phyloP scores from a whole-genome alignment of 2,113 vertebrate genomes.

The Columbina picui region DNA sequence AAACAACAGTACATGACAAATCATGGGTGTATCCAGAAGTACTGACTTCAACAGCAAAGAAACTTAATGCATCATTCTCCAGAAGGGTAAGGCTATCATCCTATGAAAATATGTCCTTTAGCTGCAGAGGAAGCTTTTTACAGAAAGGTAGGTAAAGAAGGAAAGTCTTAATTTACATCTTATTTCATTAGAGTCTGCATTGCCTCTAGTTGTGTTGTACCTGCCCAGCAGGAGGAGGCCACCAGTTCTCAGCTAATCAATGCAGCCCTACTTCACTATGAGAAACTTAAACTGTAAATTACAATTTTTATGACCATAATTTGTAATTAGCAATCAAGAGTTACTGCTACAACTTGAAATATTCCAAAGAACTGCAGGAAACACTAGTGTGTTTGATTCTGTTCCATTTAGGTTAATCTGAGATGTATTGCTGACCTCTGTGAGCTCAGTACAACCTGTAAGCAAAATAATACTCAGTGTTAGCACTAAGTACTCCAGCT shows the following conservation, averaged over 20 bases:
- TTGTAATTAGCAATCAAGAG: constrained; percentile 5
- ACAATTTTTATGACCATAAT: not conserved
- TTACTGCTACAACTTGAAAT: not conserved
- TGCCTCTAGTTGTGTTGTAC: not conserved
- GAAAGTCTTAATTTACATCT: not conserved
- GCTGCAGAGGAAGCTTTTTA: not conserved
- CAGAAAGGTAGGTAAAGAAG: not conserved
- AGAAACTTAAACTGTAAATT: not conserved
- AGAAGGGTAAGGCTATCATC: not conserved
- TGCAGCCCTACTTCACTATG: not conserved
- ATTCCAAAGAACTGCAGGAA: not conserved
- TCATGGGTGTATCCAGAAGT: not conserved
- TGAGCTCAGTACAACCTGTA: not conserved
- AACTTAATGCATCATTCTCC: not conserved
- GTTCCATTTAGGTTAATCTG: not conserved
- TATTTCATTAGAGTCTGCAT: not conserved
- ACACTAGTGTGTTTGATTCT: not conserved
- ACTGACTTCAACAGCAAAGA: not conserved
- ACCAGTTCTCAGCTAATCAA: not conserved
- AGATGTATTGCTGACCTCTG: not conserved
- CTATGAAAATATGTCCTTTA: not conserved
- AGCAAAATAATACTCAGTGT: not conserved
- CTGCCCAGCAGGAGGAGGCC: not conserved
- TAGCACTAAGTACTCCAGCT: not conserved
- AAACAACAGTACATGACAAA: not conserved